Conservation (phyloP, 2,888 invertebrate genomes). For the Ophraella communa region DNA sequence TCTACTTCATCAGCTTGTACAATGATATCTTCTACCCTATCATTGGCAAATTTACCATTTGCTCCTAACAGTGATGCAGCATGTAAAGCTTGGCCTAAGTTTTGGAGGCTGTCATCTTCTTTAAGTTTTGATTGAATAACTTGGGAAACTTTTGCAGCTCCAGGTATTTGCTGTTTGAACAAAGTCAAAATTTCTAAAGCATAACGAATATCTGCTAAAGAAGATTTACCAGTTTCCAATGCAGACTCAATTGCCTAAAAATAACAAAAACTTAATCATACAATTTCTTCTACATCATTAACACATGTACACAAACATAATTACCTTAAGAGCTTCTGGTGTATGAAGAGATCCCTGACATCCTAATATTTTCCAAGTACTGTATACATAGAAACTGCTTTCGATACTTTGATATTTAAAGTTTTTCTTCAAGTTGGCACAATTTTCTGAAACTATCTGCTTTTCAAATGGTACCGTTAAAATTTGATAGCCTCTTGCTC, state of each 20-base stretch:
- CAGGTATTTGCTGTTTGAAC: constrained; percentile 70
- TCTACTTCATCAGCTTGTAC: constrained; percentile 94
- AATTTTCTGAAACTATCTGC: constrained; percentile 63
- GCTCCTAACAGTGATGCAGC: constrained; percentile 75
- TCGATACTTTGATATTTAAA: constrained; percentile 51
- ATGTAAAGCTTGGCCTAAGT: constrained; percentile 84
- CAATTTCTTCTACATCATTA: neutral
- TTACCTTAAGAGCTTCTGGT: constrained; percentile 61
- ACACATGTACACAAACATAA: neutral
- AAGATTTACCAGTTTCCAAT: constrained; percentile 71
- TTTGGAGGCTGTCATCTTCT: constrained; percentile 78
- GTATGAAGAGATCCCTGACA: constrained; percentile 52
- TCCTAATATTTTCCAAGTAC: constrained; percentile 49
- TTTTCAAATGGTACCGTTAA: constrained; percentile 68
- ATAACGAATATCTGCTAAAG: constrained; percentile 75
- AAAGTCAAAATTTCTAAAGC: constrained; percentile 74
- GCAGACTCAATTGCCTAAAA: constrained; percentile 37
- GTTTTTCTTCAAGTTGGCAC: constrained; percentile 49
- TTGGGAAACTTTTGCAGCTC: constrained; percentile 73
- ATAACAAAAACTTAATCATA: neutral
- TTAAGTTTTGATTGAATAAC: constrained; percentile 78
- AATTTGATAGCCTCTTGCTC: constrained; percentile 73
- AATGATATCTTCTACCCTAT: constrained; percentile 89
- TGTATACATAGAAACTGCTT: constrained; percentile 48
- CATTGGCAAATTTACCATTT: constrained; percentile 71